These are phyloP conservation scores for Pituophis catenifer DNA, from an alignment of 2,113 vertebrate genomes.

Conservation along the genomic window DNA sequence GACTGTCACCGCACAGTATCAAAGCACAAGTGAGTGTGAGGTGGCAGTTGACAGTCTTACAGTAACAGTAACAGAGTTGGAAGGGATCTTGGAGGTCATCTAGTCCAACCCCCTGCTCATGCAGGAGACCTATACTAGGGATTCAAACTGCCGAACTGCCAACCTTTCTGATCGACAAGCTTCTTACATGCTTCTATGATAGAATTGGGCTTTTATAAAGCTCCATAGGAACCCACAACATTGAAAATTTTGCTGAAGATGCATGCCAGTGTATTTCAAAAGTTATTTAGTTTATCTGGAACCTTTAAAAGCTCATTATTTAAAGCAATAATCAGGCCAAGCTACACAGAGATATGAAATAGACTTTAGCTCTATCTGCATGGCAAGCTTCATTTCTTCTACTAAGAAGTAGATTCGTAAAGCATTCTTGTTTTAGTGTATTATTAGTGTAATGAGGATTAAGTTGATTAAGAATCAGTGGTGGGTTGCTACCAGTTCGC, in stretches of 20 bases:
- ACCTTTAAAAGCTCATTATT: not conserved
- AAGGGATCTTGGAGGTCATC: no score
- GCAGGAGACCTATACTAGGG: no score
- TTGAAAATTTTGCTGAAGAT: no score
- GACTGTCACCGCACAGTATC: no score
- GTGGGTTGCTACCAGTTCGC: no score
- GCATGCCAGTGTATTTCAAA: not conserved
- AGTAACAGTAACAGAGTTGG: no score
- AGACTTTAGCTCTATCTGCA: not conserved
- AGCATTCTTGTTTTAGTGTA: not conserved
- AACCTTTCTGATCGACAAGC: no score
- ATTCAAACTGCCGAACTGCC: no score
- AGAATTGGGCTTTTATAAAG: not conserved
- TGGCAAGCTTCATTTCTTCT: not conserved
- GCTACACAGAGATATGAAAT: not conserved
- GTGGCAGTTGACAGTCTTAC: no score
- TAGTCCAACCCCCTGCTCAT: no score
- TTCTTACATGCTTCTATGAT: not conserved
- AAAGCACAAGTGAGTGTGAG: no score
- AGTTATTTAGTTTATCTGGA: not conserved
- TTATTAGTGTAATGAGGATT: not conserved
- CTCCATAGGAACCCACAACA: no score
- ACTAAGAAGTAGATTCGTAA: not conserved
- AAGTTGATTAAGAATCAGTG: not conserved
- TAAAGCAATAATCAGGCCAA: not conserved